Percentiles rank a stretch among this genome's conserved stretches.
phyloP scores from a whole-genome alignment of 2,888 invertebrate species.

The Conomelus anceps region DNA sequence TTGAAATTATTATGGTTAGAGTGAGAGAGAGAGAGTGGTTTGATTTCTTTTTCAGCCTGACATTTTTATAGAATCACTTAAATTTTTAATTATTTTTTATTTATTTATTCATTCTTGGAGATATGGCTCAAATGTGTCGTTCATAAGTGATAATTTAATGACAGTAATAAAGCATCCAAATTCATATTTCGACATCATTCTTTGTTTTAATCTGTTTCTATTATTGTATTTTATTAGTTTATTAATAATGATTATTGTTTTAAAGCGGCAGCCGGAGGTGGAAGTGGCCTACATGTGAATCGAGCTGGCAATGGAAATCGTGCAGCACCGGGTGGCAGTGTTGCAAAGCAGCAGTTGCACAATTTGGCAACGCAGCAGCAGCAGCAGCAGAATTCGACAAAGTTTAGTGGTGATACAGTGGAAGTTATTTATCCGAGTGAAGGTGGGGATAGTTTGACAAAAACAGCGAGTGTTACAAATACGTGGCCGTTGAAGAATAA shows the following conservation, averaged over 20 bases:
- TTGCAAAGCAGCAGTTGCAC: background rate
- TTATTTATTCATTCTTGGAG: too few species aligned
- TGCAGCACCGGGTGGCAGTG: background rate
- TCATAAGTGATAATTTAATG: too few species aligned
- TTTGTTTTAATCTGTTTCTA: too few species aligned
- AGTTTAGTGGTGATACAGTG: background rate
- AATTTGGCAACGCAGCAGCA: background rate
- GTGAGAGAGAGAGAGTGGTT: too few species aligned
- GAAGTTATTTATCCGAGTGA: background rate
- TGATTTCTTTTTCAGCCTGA: too few species aligned
- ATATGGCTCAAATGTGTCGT: too few species aligned
- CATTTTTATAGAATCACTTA: too few species aligned
- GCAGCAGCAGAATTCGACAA: background rate
- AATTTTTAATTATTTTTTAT: too few species aligned
- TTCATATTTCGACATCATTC: too few species aligned
- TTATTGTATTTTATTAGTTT: too few species aligned
- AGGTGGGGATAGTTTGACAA: background rate
- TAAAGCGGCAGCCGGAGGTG: background rate
- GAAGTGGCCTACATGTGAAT: background rate
- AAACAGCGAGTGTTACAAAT: slow-evolving; percentile 40
- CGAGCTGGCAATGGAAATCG: background rate
- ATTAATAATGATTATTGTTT: background rate
- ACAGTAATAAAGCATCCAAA: too few species aligned
- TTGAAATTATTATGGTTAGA: too few species aligned
- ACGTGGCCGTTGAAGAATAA: slow-evolving; percentile 58